A percentile compares a stretch with the other conserved stretches of the same genome.
Conservation (phyloP, 2,888 invertebrate genomes). For the Tanytarsus gracilentus region DNA sequence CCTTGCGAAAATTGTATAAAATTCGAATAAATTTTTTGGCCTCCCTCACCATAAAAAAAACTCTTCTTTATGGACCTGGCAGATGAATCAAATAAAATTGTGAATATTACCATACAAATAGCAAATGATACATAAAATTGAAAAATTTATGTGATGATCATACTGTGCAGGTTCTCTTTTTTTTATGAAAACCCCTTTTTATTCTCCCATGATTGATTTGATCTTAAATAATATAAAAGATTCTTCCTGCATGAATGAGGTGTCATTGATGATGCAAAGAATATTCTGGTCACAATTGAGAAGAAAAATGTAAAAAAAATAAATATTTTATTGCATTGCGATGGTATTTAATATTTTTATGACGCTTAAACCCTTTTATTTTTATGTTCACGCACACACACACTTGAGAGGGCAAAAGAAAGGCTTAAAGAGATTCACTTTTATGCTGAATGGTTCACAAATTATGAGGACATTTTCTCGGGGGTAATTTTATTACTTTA, state of each 20-base stretch:
- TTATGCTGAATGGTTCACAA: slow-evolving; percentile 4
- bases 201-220: background rate
- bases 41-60: too few species aligned
- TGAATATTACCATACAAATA: slow-evolving; percentile 18
- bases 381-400: background rate
- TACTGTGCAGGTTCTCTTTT: background rate
- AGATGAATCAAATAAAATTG: slow-evolving; percentile 16
- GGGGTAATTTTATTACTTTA: slow-evolving; percentile 18
- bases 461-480: slow-evolving; percentile 18
- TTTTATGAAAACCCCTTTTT: slow-evolving; percentile 1
- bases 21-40: slow-evolving; percentile 26
- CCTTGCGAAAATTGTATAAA: slow-evolving; percentile 16
- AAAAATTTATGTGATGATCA: slow-evolving; percentile 18
- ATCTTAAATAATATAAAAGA: background rate
- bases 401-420: background rate
- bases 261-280: slow-evolving; percentile 18
- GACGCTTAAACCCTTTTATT: background rate
- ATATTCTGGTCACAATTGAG: slow-evolving; percentile 21
- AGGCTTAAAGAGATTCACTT: slow-evolving; percentile 1
- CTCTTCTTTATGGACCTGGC: slow-evolving; percentile 14
- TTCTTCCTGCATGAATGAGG: background rate
- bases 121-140: slow-evolving; percentile 29
- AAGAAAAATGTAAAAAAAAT: slow-evolving; percentile 11
- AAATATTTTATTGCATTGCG: slow-evolving; percentile 9
- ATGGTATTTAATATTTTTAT: background rate